Evolutionary conservation across 2,888 invertebrate species (phyloP), one percentile per base, ranked within the genome.

Genomic region (Copidosoma aretas): DNA sequence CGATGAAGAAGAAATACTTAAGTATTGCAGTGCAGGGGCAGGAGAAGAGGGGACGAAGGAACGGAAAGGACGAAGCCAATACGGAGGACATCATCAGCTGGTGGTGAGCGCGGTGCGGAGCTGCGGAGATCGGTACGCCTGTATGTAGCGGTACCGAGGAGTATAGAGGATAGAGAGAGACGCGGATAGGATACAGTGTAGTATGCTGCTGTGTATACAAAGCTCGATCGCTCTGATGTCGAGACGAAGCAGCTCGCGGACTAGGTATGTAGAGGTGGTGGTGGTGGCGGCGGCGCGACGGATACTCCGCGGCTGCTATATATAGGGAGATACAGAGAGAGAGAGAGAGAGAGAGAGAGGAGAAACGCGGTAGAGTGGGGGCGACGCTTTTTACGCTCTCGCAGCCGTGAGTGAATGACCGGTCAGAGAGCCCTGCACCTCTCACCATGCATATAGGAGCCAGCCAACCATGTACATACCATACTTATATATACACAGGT

Each of bases 391-490:
- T 79, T 80, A 78, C 75, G 68, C 71, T 56, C 71, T 56, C 68
- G 71, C 32, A 32, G 71, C 69, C 74, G 71, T 76, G 76, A 79
- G 79, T 79, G 79, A 80, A 80, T 78, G 79, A 79, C 80, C 79
- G 80, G 79, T 79, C 77, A 80, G 77, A 32, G 32, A 78, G 75
- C 79, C 78, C n/a, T n/a, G n/a, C n/a, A 78, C 80, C 82, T 79
- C 77, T 78, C 77, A 76, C 79, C 76, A 71, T 72, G 71, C 75
- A 67, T 19, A 49, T n/a, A n/a, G 22, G 21, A 19, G 19, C 14
- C 14, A 32, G 32, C 32, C 32, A 32, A 32, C 32, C 32, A 32
- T n/a, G n/a, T n/a, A n/a, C n/a, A n/a, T 32, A 32, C 32, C 32
- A 5, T 32, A 32, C 32, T 8, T 32, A 32, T 32, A 32, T n/a